A percentile compares a stretch with the other conserved stretches of the same genome.
Evolutionary conservation across 2,797 vertebrate species (phyloP).

Genomic region (Sebastes hopkinsi): DNA sequence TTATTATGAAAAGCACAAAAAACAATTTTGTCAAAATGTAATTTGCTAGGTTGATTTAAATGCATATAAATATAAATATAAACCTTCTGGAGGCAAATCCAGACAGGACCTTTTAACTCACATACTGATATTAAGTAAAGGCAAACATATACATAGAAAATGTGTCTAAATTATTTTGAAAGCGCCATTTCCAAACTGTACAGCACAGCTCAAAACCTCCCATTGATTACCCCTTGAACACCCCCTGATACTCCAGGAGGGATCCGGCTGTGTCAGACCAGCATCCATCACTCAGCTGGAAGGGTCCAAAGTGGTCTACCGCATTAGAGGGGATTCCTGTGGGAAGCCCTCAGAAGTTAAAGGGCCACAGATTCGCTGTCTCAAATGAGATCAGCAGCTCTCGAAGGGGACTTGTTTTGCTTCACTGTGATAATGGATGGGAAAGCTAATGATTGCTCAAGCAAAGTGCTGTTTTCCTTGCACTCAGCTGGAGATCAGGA

Average conservation of each 20-base stretch:
- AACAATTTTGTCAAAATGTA: neutral
- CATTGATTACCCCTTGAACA: slow-evolving; percentile 25
- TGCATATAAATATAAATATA: neutral
- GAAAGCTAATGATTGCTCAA: slow-evolving; percentile 24
- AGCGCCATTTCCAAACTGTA: neutral
- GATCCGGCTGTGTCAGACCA: slow-evolving; percentile 36
- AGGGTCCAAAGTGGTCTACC: slow-evolving; percentile 40
- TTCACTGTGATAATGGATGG: slow-evolving; percentile 42
- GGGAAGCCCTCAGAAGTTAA: slow-evolving; percentile 63
- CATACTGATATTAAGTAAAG: neutral
- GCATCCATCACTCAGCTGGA: slow-evolving; percentile 65
- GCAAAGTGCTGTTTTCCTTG: slow-evolving; percentile 26
- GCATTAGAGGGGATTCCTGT: slow-evolving; percentile 60
- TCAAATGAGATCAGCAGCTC: slow-evolving; percentile 59
- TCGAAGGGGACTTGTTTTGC: slow-evolving; percentile 51
- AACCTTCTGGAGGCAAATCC: neutral
- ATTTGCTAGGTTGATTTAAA: neutral
- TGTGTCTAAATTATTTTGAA: neutral
- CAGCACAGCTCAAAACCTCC: slow-evolving; percentile 12
- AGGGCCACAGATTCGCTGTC: slow-evolving; percentile 35
- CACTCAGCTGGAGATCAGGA: neutral
- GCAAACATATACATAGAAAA: neutral
- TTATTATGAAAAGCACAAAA: neutral
- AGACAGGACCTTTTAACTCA: neutral
- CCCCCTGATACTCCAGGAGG: slow-evolving; percentile 2